phyloP scores from a whole-genome alignment of 2,113 vertebrate species.

The Neotragus pygmaeus region DNA sequence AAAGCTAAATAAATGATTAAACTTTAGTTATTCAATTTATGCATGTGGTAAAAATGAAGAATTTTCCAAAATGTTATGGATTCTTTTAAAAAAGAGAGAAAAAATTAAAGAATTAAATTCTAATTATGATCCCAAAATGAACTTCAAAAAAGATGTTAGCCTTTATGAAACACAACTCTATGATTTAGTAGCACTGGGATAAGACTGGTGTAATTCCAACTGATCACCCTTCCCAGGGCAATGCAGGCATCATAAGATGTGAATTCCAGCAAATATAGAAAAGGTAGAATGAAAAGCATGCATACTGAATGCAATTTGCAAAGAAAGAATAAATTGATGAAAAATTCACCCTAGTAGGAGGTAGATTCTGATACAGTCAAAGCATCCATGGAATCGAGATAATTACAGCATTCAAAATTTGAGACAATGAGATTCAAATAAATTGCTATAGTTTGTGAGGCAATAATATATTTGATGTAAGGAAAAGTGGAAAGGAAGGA shows the following conservation, averaged over 20 bases:
- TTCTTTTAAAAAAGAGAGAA: background rate
- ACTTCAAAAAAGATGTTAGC: background rate
- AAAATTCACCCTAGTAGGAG: background rate
- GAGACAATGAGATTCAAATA: conserved; percentile 21
- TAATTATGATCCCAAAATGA: background rate
- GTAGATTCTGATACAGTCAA: background rate
- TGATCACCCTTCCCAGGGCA: background rate
- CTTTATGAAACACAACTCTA: background rate
- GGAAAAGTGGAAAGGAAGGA: background rate
- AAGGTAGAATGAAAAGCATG: background rate
- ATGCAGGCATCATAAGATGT: background rate
- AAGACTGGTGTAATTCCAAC: background rate
- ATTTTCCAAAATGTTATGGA: background rate
- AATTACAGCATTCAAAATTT: conserved; percentile 2
- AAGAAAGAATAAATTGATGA: background rate
- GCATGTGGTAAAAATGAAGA: background rate
- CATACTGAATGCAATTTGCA: background rate
- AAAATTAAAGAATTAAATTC: background rate
- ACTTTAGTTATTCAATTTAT: background rate
- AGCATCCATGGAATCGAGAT: background rate
- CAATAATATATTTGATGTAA: background rate
- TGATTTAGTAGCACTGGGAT: background rate
- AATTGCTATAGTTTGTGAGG: background rate
- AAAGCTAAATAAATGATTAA: background rate
- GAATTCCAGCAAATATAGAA: background rate